These are phyloP conservation scores for Parnassius orleans DNA, from an alignment of 2,888 invertebrate genomes.

Conservation along the genomic window DNA sequence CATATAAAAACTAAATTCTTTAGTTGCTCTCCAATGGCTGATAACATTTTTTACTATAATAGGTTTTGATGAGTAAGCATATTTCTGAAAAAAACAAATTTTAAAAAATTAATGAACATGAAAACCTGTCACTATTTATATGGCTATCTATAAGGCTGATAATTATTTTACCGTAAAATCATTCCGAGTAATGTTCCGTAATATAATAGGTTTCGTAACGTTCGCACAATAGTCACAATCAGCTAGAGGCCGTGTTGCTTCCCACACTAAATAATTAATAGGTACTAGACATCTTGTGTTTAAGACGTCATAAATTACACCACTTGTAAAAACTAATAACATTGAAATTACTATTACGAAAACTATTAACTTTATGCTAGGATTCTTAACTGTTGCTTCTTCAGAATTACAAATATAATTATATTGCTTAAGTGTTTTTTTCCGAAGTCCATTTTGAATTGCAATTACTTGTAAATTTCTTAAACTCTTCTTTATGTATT, in stretches of 20 bases:
- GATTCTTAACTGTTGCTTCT: conserved; percentile 39
- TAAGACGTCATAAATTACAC: conserved; percentile 59
- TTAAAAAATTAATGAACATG: no score
- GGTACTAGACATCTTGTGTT: conserved; percentile 88
- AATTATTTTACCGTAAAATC: conserved; percentile 80
- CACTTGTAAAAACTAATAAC: conserved; percentile 44
- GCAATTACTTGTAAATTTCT: conserved; percentile 52
- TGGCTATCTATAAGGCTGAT: background rate
- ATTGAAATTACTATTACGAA: conserved; percentile 43
- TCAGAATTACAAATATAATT: conserved; percentile 50
- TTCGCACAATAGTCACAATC: conserved; percentile 89
- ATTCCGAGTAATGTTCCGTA: conserved; percentile 84
- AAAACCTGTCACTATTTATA: background rate
- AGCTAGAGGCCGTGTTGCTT: conserved; percentile 90
- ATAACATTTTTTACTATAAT: conserved; percentile 89
- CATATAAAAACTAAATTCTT: conserved; percentile 83
- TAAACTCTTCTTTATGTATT: conserved; percentile 31
- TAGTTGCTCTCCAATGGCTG: conserved; percentile 87
- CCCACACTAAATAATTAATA: conserved; percentile 93
- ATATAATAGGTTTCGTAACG: conserved; percentile 83
- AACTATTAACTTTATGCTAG: conserved; percentile 45
- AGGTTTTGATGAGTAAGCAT: conserved; percentile 90
- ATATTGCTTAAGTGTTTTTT: conserved; percentile 45
- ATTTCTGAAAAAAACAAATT: conserved; percentile 58
- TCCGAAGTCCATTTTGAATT: conserved; percentile 49